These are phyloP conservation scores for Ridgeia piscesae DNA, from an alignment of 1,140 invertebrate genomes.

Conservation along the genomic window DNA sequence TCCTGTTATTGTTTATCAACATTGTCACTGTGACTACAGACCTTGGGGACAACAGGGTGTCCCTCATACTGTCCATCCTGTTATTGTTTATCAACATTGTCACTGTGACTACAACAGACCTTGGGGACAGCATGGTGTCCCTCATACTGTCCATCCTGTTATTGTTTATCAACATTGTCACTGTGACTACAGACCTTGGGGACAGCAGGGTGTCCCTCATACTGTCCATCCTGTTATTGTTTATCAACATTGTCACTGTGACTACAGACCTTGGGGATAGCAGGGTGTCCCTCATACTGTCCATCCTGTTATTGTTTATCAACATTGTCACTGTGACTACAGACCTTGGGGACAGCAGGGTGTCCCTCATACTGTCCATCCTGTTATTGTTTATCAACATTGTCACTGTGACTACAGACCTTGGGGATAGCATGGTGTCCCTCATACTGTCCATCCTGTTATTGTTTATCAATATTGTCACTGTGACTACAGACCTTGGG, in stretches of 20 bases:
- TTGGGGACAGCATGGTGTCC: constrained; percentile 59
- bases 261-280: constrained; percentile 55
- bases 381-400: constrained; percentile 50
- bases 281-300: constrained; percentile 59
- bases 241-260: constrained; percentile 10
- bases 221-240: constrained; percentile 58
- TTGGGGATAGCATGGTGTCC: constrained; percentile 59
- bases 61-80: constrained; percentile 59
- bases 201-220: constrained; percentile 59
- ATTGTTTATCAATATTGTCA: constrained; percentile 39
- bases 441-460: constrained; percentile 58
- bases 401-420: constrained; percentile 40
- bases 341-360: constrained; percentile 58
- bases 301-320: constrained; percentile 55
- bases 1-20: constrained; percentile 50
- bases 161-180: constrained; percentile 39
- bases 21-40: constrained; percentile 38
- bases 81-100: constrained; percentile 43
- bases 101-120: constrained; percentile 43
- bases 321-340: constrained; percentile 15
- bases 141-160: constrained; percentile 58
- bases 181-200: constrained; percentile 50
- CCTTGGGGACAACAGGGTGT: constrained; percentile 58
- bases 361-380: constrained; percentile 59
- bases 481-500: constrained; percentile 50